phyloP scores from a whole-genome alignment of 2,113 vertebrate genomes.

The Coptodon rendalli region DNA sequence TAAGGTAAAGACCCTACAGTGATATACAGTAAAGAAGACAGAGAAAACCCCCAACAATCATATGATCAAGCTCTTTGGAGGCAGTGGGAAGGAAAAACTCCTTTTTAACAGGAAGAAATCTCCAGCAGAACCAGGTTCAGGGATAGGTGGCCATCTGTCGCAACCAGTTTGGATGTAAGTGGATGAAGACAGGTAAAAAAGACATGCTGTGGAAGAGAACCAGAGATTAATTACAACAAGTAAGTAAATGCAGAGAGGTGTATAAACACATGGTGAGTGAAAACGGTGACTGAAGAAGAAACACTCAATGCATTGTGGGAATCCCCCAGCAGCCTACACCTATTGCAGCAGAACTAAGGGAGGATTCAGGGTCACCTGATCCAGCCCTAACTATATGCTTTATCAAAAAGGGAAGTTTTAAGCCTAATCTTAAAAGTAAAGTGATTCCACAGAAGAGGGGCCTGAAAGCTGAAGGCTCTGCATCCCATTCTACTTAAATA shows the following conservation, averaged over 20 bases:
- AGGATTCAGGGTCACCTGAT: background rate
- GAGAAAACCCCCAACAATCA: background rate
- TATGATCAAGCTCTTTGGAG: background rate
- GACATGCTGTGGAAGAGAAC: background rate
- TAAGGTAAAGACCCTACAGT: background rate
- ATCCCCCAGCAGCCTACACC: background rate
- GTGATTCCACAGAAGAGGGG: background rate
- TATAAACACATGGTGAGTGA: background rate
- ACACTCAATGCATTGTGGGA: background rate
- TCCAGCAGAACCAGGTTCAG: background rate
- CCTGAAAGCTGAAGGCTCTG: background rate
- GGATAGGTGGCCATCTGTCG: background rate
- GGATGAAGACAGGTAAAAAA: background rate
- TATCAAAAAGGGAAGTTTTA: background rate
- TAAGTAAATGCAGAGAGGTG: background rate
- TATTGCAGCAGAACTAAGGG: background rate
- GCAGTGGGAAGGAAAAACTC: background rate
- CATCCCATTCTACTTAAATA: background rate
- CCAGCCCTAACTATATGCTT: background rate
- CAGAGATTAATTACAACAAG: background rate
- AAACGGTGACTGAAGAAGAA: background rate
- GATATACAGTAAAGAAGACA: background rate
- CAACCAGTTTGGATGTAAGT: background rate
- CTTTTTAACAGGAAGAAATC: background rate
- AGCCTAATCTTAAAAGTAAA: background rate